phyloP scores from a whole-genome alignment of 2,888 invertebrate species.

The Noctua fimbriata region DNA sequence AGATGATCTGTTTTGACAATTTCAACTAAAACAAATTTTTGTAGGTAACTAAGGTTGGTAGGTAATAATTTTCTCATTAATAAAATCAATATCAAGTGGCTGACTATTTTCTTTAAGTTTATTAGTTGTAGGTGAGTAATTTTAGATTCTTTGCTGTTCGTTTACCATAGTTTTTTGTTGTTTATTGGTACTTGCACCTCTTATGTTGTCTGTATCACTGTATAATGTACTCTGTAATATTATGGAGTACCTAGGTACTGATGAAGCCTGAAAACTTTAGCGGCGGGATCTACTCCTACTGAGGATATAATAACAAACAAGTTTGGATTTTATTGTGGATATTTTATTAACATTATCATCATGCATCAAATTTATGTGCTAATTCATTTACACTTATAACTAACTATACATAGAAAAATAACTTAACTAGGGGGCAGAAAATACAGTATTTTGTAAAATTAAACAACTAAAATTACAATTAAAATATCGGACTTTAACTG shows the following conservation, averaged over 20 bases:
- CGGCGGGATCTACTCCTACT: conserved; percentile 17
- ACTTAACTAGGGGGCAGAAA: conserved; percentile 90
- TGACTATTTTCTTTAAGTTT: background rate
- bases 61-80: too few relatives aligned
- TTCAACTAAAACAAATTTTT: background rate
- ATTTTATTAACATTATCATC: conserved; percentile 91
- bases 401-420: conserved; percentile 91
- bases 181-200: background rate
- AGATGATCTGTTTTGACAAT: background rate
- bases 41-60: too few relatives aligned
- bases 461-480: conserved; percentile 86
- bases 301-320: conserved; percentile 75
- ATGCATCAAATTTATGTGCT: conserved; percentile 90
- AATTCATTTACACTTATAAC: conserved; percentile 90
- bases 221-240: background rate
- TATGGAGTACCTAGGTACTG: background rate
- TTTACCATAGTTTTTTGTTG: background rate
- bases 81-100: too few relatives aligned
- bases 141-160: background rate
- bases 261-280: background rate
- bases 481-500: conserved; percentile 87
- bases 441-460: conserved; percentile 89
- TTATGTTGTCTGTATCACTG: background rate
- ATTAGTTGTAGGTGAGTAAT: background rate
- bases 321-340: conserved; percentile 89